Conservation (phyloP, 2,797 vertebrate genomes). For the Carapus acus region DNA sequence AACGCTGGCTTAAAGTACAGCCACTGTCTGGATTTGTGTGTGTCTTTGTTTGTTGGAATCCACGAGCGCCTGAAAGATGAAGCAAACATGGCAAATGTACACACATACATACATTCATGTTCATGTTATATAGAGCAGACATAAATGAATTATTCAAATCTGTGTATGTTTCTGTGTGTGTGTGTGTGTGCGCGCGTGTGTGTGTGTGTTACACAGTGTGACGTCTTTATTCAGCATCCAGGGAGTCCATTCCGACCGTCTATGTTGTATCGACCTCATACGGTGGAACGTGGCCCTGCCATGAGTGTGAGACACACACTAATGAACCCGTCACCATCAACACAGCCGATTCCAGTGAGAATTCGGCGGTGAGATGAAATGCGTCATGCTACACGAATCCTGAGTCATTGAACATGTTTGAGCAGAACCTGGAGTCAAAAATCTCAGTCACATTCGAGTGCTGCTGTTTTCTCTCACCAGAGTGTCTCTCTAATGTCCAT, state of each 20-base stretch:
- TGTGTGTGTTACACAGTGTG: background rate
- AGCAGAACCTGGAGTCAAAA: conserved; percentile 49
- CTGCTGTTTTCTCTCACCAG: conserved; percentile 15
- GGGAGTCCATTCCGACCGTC: conserved; percentile 9
- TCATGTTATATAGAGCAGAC: conserved; percentile 20
- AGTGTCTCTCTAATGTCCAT: conserved; percentile 16
- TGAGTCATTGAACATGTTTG: conserved; percentile 45
- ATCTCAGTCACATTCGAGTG: conserved; percentile 38
- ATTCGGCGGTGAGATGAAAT: conserved; percentile 31
- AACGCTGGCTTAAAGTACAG: conserved; percentile 33
- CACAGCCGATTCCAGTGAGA: conserved; percentile 37
- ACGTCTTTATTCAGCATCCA: conserved; percentile 16
- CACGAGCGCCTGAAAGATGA: background rate
- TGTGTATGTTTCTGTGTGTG: conserved; percentile 8
- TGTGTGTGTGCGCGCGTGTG: conserved; percentile 10
- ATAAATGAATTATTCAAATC: conserved; percentile 34
- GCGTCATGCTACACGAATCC: conserved; percentile 37
- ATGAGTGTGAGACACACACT: conserved; percentile 42
- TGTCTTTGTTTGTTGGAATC: background rate
- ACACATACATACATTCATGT: background rate
- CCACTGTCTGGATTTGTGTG: conserved; percentile 4
- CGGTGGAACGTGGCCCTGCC: conserved; percentile 43
- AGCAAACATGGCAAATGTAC: background rate
- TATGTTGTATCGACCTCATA: conserved; percentile 44
- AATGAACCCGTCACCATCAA: conserved; percentile 47